A percentile compares a stretch with the other conserved stretches of the same genome.
Conservation (phyloP, 23 tunicate genomes). For the Phallusia fumigata region DNA sequence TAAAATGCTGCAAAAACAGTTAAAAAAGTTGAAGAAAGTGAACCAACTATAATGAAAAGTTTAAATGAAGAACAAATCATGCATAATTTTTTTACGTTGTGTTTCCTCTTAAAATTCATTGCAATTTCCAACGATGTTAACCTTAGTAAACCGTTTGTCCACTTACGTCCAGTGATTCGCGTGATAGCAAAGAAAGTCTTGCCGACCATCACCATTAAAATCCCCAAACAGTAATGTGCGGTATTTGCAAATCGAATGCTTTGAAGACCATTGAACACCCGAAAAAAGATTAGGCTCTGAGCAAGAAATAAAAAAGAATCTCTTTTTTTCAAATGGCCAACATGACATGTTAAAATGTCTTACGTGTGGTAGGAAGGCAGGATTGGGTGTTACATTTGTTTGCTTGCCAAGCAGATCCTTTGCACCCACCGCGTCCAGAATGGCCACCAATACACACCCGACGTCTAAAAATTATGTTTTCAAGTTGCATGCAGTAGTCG, state of each 20-base stretch:
- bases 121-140: too few species aligned
- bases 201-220: constrained; percentile 31
- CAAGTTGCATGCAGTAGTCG: too few species aligned
- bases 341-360: too few species aligned
- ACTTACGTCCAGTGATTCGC: constrained; percentile 27
- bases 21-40: too few species aligned
- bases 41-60: too few species aligned
- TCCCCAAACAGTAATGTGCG: constrained; percentile 20
- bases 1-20: not conserved
- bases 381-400: constrained; percentile 25
- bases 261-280: not conserved
- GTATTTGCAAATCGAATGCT: constrained; percentile 1
- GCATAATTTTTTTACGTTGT: too few species aligned
- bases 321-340: too few species aligned
- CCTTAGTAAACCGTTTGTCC: not conserved
- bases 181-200: constrained; percentile 20
- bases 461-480: not conserved
- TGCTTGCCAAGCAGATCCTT: constrained; percentile 21
- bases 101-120: too few species aligned
- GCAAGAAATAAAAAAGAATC: too few species aligned
- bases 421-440: constrained; percentile 2
- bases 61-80: too few species aligned
- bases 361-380: not conserved
- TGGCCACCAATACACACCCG: not conserved
- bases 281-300: too few species aligned